Base-by-base conservation (phyloP, 2,888 invertebrate genomes). In the Pterobdella sp. region DNA sequence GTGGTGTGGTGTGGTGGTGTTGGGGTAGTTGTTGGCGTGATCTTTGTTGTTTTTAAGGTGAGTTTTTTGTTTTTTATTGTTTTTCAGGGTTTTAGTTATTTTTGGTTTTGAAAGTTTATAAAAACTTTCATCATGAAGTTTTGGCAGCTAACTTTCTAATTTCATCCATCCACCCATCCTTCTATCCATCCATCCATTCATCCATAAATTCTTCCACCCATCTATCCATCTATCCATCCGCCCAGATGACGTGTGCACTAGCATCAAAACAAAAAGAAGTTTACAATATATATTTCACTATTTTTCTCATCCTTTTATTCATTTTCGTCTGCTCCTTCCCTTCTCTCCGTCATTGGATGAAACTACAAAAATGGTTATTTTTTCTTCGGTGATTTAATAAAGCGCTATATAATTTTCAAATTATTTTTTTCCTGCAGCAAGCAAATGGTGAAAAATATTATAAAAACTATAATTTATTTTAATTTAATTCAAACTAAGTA, bases 271-370 rank as follows among this genome's bases (percentile, higher is more conserved):
- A 26, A 56, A 4, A 56, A 4, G n/a, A 56, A 22, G 4, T 26
- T n/a, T 76, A 72, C 73, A 71, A 76, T 63, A 70, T 77, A 56
- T 69, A 74, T 71, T 68, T 68, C 73, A 72, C 76, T 22, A 26
- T 77, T 36, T 52, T 75, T 7, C 67, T 76, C 42, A 72, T 77
- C 35, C 72, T 76, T 22, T 29, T 75, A 14, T 26, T 75, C 52
- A 56, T 69, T 10, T 29, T 74, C 56, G 31, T 72, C 37, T 42
- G 76, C 42, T 76, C 72, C 69, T 37, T 66, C 18, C 74, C 76
- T 31, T 72, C 77, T 10, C 73, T 77, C 63, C 34, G 73, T 36
- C 77, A 76, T 75, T 64, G 64, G 37, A 69, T 74, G 32, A 67
- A 72, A 18, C 42, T 42, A 42, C 18, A 14, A 42, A 42, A 42